phyloP scores from a whole-genome alignment of 53 echinoderm and acorn worm genomes.

The Arbacia lixula region DNA sequence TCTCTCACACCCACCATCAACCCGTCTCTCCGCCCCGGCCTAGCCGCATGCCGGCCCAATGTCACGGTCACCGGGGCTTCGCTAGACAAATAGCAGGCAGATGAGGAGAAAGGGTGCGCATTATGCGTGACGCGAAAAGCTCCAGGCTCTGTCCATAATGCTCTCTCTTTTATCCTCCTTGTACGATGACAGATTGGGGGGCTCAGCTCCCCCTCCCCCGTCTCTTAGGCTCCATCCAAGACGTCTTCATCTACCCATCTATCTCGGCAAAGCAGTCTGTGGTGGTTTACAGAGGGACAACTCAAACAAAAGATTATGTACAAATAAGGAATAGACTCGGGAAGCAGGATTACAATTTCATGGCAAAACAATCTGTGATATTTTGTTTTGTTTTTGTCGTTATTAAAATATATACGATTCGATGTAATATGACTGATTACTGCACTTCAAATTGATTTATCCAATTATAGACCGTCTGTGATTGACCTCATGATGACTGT shows the following conservation, averaged over 20 bases:
- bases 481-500: too few species aligned
- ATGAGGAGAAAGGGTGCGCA: slow-evolving; percentile 25
- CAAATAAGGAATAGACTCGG: too few species aligned
- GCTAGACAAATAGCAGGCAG: slow-evolving; percentile 45
- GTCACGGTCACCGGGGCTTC: slow-evolving; percentile 56
- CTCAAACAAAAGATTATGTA: too few species aligned
- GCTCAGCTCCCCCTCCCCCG: slow-evolving; percentile 26
- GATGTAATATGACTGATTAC: too few species aligned
- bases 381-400: too few species aligned
- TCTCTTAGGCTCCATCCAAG: slow-evolving; percentile 31
- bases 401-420: too few species aligned
- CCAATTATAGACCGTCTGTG: too few species aligned
- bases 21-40: slow-evolving; percentile 13
- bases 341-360: too few species aligned
- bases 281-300: too few species aligned
- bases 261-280: neutral
- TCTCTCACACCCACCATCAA: slow-evolving; percentile 31
- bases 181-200: slow-evolving; percentile 54
- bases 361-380: too few species aligned
- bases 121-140: slow-evolving; percentile 55
- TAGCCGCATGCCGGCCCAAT: slow-evolving; percentile 32
- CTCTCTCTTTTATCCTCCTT: slow-evolving; percentile 47
- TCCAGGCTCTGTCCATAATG: slow-evolving; percentile 51
- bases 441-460: too few species aligned
- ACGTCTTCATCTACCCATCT: slow-evolving; percentile 33